phyloP scores from a whole-genome alignment of 2,888 invertebrate species.

The Sycophila texana region DNA sequence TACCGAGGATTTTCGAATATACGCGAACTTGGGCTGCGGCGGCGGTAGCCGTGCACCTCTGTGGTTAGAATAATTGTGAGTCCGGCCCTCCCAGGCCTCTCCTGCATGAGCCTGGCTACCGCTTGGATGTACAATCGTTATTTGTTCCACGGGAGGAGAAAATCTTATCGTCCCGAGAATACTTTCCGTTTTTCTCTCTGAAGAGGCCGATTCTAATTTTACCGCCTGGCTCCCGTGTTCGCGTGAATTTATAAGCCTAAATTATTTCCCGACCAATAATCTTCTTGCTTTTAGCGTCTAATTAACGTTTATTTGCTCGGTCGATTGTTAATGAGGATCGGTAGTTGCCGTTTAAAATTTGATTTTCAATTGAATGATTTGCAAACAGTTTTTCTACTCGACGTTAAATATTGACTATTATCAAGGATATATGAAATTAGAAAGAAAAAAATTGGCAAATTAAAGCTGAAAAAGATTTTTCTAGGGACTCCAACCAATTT shows the following conservation, averaged over 20 bases:
- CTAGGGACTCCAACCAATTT: too few relatives aligned
- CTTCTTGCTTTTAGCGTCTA: too few relatives aligned
- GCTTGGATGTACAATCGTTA: slow-evolving; percentile 30
- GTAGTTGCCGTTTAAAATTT: too few relatives aligned
- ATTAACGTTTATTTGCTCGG: too few relatives aligned
- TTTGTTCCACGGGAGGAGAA: slow-evolving; percentile 40
- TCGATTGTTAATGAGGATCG: too few relatives aligned
- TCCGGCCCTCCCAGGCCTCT: slow-evolving; percentile 6
- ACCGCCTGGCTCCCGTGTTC: slow-evolving; percentile 17
- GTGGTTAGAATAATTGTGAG: slow-evolving; percentile 56
- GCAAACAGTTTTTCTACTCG: too few relatives aligned
- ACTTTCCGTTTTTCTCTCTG: not conserved
- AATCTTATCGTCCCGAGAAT: slow-evolving; percentile 42
- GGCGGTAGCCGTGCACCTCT: slow-evolving; percentile 28
- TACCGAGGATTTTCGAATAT: slow-evolving; percentile 54
- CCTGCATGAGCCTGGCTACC: not conserved
- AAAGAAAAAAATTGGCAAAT: too few relatives aligned
- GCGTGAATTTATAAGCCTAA: slow-evolving; percentile 43
- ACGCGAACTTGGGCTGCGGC: slow-evolving; percentile 22
- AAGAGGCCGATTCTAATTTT: slow-evolving; percentile 19
- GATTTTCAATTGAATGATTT: too few relatives aligned
- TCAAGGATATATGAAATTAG: too few relatives aligned
- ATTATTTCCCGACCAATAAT: slow-evolving; percentile 17
- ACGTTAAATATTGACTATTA: too few relatives aligned
- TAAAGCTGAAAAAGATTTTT: too few relatives aligned